Evolutionary conservation across 1,140 invertebrate genomes (phyloP), one percentile per base, ranked within the genome.

Genomic region (Zeugodacus cucurbitae): DNA sequence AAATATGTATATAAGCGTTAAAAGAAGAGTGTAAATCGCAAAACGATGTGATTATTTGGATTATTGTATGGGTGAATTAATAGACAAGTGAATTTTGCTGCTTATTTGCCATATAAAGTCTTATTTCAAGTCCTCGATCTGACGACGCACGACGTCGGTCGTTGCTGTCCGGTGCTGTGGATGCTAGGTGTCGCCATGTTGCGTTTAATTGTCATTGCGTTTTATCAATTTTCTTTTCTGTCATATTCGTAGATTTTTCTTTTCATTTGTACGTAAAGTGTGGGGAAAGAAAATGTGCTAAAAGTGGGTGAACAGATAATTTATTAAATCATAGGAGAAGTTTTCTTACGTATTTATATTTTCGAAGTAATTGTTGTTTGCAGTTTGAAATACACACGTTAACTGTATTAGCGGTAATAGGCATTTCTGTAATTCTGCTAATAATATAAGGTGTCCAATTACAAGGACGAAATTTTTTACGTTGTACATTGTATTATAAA

Each of bases 131-230:
- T 82, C 74, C 41, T 82, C 74, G 22, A 82, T 82, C 14, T 82
- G 41, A 54, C 44, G 74, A 64, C 86, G 54, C 58, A 59, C 86
- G 86, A 59, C 29, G 22, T 48, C 22, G 37, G 48, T 87, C 29
- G 54, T 59, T 44, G 44, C 82, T 86, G 82, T 86, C 32, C 44
- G 86, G 54, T 59, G 86, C 86, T n/a, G 86, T 87, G 86, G 86
- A 64, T 59, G 37, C 44, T 58, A 87, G 59, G 37, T 59, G 86
- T 87, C 54, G 54, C 54, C 54, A 87, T 58, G 29, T 59, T 87
- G 54, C 54, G 32, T 58, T 87, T 34, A 29, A 59, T 58, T 87
- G 54, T 32, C 59, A 87, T 64, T 87, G n/a, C 34, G 59, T 59
- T 64, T 59, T 58, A 87, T 87, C 54, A 59, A 11, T 59, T 58